Evolutionary conservation across 2,113 vertebrate species (phyloP), one percentile per base, ranked within the genome.

Genomic region (Microcebus lehilahytsara): DNA sequence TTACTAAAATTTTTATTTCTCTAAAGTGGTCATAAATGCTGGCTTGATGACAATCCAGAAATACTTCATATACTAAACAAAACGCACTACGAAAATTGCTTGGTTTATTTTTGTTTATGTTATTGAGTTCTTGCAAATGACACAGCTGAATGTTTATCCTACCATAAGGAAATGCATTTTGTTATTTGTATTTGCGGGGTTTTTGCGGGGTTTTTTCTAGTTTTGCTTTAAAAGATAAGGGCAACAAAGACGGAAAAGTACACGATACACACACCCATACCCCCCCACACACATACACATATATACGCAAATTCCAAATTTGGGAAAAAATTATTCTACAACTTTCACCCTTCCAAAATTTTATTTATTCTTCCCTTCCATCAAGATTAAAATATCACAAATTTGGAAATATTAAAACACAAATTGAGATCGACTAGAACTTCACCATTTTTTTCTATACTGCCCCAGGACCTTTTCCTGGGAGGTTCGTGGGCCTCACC

Each of bases 121-220:
- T 98, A 97, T 93, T 95, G 97, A 97, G 96, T 97, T 98, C 98
- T 98, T 98, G 93, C 98, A 98, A 98, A 98, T 98, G 97, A 98
- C 98, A 98, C 98, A 98, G 98, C 98, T 98, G 98, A 98, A 98
- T 98, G 98, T 98, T 98, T 98, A 99, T 98, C 98, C 98, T 98
- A 83, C 98, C 98, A 98, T 98, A 98, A 97, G 91, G 98, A 98
- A 98, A 98, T 98, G 94, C 97, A 53, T 98, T 96, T 98, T 98
- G 96, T 97, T 98, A 97, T 98, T 98, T 97, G 96, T 98, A 97
- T 98, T 98, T 98, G 98, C 84, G 88, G 64, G 32, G 69, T 37
- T 42, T 91, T 49, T 92, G 66, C 37, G 53, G n/a, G 22, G 4
- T 14, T 3, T 30, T 83, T 46, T 40, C 69, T 40, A 77, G 58